Evolutionary conservation across 2,797 vertebrate species (phyloP), one percentile per base, ranked within the genome.

Genomic region (Enteromius thamalakanensis): DNA sequence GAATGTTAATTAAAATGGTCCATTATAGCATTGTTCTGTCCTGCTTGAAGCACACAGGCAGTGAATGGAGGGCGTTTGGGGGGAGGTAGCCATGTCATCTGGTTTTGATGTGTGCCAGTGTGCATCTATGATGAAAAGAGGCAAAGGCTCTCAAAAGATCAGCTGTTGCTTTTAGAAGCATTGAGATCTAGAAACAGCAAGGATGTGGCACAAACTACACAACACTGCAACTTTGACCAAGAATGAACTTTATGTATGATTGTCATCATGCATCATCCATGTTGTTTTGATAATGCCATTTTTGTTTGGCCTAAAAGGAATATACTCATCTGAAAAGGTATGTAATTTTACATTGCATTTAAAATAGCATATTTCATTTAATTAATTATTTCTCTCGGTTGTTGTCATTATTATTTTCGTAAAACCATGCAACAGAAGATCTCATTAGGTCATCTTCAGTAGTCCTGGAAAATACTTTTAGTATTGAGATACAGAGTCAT

Each of bases 91-190:
- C 83, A 10, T 91, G 94, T 93, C 95, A 96, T 92, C 94, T 96
- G 95, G 92, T 94, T 94, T 93, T 95, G 95, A 95, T 93, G 92
- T 94, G 91, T 90, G 91, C 87, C 88, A 85, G 85, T 86, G 85
- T 85, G 51, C 60, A 68, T 87, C 69, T 49, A 79, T 86, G 79
- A 87, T 91, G 79, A 89, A 89, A 90, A 90, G 86, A 91, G 79
- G 78, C 79, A 85, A 79, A 88, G 68, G 80, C 79, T 85, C 84
- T 83, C 81, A 86, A 79, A 84, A 91, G 84, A 89, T 85, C 89
- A 90, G 89, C 87, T 90, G 87, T 62, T 90, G 75, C 82, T 89
- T 80, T 83, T 49, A 81, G 75, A 86, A 77, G 60, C 45, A 42
- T 29, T 77, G 45, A 84, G 40, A 45, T 80, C 65, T 49, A 71